Percentiles rank a stretch among this genome's conserved stretches.
phyloP scores from a whole-genome alignment of 2,113 vertebrate genomes.

The Bombycilla garrulus region DNA sequence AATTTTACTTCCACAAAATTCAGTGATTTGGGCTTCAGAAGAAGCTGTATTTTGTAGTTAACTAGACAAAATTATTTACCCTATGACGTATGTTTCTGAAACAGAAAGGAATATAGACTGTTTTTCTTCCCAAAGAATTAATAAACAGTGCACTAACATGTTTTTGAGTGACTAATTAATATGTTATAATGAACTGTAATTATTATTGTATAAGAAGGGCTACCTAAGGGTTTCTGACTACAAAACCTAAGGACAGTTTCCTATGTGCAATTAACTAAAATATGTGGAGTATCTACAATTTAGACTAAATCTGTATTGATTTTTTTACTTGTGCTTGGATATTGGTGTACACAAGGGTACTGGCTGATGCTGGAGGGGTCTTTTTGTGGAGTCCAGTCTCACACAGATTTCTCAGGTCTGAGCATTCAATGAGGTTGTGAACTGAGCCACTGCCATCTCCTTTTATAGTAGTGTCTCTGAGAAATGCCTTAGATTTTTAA shows the following conservation, averaged over 20 bases:
- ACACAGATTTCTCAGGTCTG: not conserved
- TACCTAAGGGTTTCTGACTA: not conserved
- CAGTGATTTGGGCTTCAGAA: not conserved
- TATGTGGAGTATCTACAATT: not conserved
- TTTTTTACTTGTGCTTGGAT: not conserved
- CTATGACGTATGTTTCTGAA: not conserved
- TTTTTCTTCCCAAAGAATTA: not conserved
- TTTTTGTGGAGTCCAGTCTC: not conserved
- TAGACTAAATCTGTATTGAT: not conserved
- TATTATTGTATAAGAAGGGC: not conserved
- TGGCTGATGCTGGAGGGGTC: not conserved
- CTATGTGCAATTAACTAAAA: not conserved
- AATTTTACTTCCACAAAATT: not conserved
- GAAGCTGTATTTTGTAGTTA: not conserved
- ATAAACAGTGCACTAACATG: fast-evolving
- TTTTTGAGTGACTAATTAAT: not conserved
- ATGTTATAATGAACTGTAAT: not conserved
- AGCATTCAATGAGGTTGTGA: not conserved
- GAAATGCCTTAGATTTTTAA: not conserved
- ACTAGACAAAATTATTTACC: not conserved
- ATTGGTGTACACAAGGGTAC: not conserved
- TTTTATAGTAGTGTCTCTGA: not conserved
- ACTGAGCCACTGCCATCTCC: not conserved
- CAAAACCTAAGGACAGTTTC: not conserved
- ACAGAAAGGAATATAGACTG: not conserved